These are phyloP conservation scores for Gymnocypris eckloni DNA, from an alignment of 2,797 vertebrate species.

Conservation along the genomic window DNA sequence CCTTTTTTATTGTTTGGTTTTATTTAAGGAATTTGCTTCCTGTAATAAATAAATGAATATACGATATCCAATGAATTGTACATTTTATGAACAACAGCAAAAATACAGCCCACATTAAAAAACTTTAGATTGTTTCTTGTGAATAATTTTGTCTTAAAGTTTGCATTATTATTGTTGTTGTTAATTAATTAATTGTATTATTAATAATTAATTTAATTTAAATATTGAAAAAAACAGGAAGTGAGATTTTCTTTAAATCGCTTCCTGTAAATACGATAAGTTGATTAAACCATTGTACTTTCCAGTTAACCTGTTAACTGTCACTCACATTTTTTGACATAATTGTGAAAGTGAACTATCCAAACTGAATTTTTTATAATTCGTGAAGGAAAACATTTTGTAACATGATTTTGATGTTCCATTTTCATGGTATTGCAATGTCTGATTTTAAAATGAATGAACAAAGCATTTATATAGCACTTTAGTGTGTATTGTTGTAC, in stretches of 20 bases:
- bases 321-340: too few relatives aligned
- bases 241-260: slow-evolving; percentile 26
- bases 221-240: slow-evolving; percentile 4
- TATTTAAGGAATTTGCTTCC: neutral
- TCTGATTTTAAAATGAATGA: too few relatives aligned
- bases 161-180: neutral
- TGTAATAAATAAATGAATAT: neutral
- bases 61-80: neutral
- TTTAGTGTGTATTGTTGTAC: too few relatives aligned
- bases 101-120: neutral
- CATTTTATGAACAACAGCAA: neutral
- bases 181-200: neutral
- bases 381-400: too few relatives aligned
- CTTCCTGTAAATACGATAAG: neutral
- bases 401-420: too few relatives aligned
- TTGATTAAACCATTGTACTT: neutral
- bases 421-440: too few relatives aligned
- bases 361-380: too few relatives aligned
- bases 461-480: too few relatives aligned
- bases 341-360: too few relatives aligned
- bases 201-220: neutral
- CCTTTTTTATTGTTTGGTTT: neutral
- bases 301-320: too few relatives aligned
- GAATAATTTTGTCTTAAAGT: neutral
- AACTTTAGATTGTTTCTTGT: neutral